Conservation (phyloP, 2,888 invertebrate species). For the Eupithecia centaureata region DNA sequence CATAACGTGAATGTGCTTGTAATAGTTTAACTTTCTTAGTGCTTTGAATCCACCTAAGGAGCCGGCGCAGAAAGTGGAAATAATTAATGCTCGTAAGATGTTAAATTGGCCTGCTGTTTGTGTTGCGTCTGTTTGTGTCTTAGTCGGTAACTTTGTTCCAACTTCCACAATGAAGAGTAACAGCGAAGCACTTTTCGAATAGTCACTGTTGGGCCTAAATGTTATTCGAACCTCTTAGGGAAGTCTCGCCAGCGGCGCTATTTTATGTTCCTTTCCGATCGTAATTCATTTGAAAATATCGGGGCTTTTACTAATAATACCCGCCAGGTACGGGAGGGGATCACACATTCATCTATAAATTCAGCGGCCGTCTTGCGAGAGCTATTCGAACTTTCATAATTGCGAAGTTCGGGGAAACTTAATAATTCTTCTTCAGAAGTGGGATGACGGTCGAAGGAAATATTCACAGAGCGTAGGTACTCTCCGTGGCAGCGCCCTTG, state of each 20-base stretch:
- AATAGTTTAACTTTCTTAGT: constrained; percentile 62
- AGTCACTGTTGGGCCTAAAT: constrained; percentile 33
- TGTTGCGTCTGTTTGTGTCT: constrained; percentile 44
- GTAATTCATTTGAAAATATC: constrained; percentile 54
- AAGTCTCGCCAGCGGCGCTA: constrained; percentile 24
- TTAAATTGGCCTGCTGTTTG: constrained; percentile 46
- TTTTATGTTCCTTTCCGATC: constrained; percentile 35
- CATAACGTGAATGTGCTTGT: constrained; percentile 62
- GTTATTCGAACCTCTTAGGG: constrained; percentile 31
- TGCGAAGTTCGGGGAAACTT: constrained; percentile 83
- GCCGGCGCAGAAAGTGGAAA: constrained; percentile 48
- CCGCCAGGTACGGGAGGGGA: constrained; percentile 62
- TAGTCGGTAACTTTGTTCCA: constrained; percentile 42
- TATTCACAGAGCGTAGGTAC: constrained; percentile 77
- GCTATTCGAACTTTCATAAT: constrained; percentile 84
- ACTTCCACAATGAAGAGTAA: constrained; percentile 41
- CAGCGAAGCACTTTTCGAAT: constrained; percentile 36
- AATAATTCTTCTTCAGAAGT: constrained; percentile 84
- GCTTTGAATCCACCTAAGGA: constrained; percentile 56
- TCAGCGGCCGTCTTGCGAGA: constrained; percentile 81
- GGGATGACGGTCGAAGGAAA: constrained; percentile 80
- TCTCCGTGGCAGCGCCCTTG: constrained; percentile 67
- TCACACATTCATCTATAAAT: constrained; percentile 83
- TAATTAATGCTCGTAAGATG: constrained; percentile 47
- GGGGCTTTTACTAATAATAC: constrained; percentile 47